A percentile compares a stretch with the other conserved stretches of the same genome.
These are phyloP conservation scores for Drosophila niveifrons DNA, from an alignment of 2,888 invertebrate species.

Conservation along the genomic window DNA sequence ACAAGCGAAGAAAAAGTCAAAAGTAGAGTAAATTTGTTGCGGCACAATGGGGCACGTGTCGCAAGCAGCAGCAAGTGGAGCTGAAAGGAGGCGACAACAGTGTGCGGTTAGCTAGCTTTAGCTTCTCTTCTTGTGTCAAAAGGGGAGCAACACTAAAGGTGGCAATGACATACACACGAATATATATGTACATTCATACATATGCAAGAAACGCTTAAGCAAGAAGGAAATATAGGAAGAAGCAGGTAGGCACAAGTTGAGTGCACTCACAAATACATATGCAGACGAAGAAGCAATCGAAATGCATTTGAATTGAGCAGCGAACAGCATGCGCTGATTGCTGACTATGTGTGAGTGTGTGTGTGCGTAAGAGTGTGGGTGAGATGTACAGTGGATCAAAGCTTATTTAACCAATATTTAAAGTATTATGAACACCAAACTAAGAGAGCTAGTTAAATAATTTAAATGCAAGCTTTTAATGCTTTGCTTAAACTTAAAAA, in stretches of 20 bases:
- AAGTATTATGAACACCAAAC: too few species aligned
- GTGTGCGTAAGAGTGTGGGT: conserved; percentile 23
- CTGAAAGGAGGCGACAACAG: conserved; percentile 30
- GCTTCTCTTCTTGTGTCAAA: conserved; percentile 40
- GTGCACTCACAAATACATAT: conserved; percentile 64
- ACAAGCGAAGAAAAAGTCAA: conserved; percentile 54
- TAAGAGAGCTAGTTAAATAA: too few species aligned
- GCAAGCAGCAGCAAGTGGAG: conserved; percentile 46
- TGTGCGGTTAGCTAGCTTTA: conserved; percentile 17
- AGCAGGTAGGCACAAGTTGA: conserved; percentile 62
- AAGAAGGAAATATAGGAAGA: not conserved
- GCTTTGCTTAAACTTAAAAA: not conserved
- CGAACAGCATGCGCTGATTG: conserved; percentile 49
- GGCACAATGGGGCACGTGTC: conserved; percentile 76
- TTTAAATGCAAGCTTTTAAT: not conserved
- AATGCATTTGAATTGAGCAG: conserved; percentile 76
- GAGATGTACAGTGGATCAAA: conserved; percentile 16
- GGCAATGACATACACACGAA: conserved; percentile 45
- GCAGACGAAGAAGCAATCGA: conserved; percentile 68
- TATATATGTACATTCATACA: conserved; percentile 26
- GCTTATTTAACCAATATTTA: not conserved
- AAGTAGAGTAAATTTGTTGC: conserved; percentile 74
- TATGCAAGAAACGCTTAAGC: conserved; percentile 8
- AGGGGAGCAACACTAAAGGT: conserved; percentile 47
- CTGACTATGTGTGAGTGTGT: conserved; percentile 20